Conservation (phyloP, 2,797 vertebrate species). For the Chelmon rostratus region DNA sequence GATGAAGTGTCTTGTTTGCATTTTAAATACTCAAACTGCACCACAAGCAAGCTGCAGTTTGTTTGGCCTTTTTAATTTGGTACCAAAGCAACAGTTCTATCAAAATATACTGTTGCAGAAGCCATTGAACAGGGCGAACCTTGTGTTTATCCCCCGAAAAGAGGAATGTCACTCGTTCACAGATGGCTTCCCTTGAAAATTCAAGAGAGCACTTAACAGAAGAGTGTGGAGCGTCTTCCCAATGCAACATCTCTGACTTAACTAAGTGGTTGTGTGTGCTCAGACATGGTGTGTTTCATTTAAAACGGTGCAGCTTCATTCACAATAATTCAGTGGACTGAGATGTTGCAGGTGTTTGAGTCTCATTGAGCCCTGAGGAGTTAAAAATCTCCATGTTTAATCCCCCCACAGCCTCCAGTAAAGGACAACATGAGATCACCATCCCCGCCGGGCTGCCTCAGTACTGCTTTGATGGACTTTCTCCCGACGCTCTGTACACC, state of each 20-base stretch:
- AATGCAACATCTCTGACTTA: neutral
- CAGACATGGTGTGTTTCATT: neutral
- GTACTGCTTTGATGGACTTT: conserved; percentile 94
- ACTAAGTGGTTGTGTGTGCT: neutral
- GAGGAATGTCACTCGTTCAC: neutral
- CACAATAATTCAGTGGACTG: neutral
- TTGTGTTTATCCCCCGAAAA: no score
- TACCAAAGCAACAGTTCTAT: neutral
- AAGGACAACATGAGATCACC: conserved; percentile 94
- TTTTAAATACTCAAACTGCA: no score
- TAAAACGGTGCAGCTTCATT: neutral
- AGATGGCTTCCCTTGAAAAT: neutral
- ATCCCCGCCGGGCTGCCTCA: conserved; percentile 92
- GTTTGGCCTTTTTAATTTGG: neutral
- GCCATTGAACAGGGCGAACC: neutral
- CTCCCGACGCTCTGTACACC: conserved; percentile 90
- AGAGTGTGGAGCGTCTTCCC: neutral
- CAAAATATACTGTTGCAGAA: neutral
- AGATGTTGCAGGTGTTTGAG: neutral
- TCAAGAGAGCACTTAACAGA: neutral
- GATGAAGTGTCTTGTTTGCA: neutral
- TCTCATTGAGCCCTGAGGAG: neutral
- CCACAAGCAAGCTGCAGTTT: no score
- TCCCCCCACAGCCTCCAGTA: conserved; percentile 75
- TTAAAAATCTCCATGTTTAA: neutral